Evolutionary conservation across 2,888 invertebrate genomes (phyloP), one percentile per base, ranked within the genome.

Genomic region (Caradrina clavipalpis): DNA sequence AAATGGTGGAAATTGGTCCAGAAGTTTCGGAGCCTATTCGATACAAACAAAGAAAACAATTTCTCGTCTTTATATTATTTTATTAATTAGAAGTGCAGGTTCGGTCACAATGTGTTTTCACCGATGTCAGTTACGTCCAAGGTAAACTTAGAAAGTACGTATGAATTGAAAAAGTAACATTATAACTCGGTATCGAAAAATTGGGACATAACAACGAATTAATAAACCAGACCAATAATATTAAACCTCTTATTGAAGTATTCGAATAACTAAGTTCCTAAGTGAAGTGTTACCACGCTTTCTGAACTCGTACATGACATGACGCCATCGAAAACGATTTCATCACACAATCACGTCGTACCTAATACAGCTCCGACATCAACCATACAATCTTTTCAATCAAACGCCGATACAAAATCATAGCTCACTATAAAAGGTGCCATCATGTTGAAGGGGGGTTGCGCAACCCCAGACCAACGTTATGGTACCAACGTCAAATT

Each of bases 381-480:
- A 70, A 79, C 35, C 59, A 31, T 67, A 65, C 65, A 75, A 80
- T 81, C 77, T 72, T 58, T 78, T 60, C 69, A 73, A 76, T 83
- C 81, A 78, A 69, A 64, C 13, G 53, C 70, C 69, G 68, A 72
- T 69, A 73, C 53, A 67, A 73, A 71, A 67, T 62, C 69, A 63
- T 69, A 74, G 69, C 60, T 53, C 26, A n/a, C 76, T 60, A 47
- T 67, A 72, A 68, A 83, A 80, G 84, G 84, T 73, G 39, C 59
- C 60, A 78, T 80, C 79, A 68, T 71, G 72, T 60, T 59, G 63
- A 71, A 77, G 75, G 69, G 64, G 73, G 67, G 75, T 87, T 87
- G 76, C 78, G 86, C 80, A 85, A 87, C 66, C 56, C 31, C 54
- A 75, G 65, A 70, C 77, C 76, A 69, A 81, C 72, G 71, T 79